Conservation (phyloP, 35 echinoderm and acorn worm species). For the Eucidaris tribuloides region DNA sequence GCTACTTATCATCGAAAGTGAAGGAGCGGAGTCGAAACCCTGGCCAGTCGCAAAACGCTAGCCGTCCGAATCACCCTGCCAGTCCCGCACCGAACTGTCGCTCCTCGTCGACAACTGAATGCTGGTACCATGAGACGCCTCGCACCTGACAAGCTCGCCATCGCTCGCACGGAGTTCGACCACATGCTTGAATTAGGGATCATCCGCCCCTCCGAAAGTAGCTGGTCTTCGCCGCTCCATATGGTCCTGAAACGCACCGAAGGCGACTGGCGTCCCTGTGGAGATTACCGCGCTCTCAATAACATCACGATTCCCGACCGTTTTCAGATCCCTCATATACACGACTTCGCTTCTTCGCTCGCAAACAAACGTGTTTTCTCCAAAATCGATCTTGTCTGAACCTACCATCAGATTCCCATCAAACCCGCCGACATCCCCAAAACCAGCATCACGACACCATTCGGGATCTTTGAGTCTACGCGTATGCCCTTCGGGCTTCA, state of each 20-base stretch:
- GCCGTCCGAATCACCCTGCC: no score
- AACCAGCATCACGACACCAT: constrained; percentile 47
- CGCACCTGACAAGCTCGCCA: constrained; percentile 7
- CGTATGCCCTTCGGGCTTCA: constrained; percentile 38
- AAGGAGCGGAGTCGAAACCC: no score
- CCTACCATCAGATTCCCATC: constrained; percentile 56
- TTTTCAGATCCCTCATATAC: constrained; percentile 52
- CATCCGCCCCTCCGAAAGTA: constrained; percentile 40
- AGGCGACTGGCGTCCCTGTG: no score
- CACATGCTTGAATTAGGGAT: constrained; percentile 60
- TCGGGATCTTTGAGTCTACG: constrained; percentile 26
- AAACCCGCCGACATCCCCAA: constrained; percentile 37
- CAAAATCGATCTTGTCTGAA: constrained; percentile 50
- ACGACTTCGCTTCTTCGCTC: constrained; percentile 44
- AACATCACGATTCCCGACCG: constrained; percentile 21
- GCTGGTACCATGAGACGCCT: no score
- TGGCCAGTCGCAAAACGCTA: no score
- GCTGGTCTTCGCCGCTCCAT: constrained; percentile 50
- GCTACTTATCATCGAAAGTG: no score
- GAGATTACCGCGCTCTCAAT: constrained; percentile 58
- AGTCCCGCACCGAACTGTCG: no score
- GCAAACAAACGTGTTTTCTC: constrained; percentile 16
- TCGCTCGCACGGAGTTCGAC: constrained; percentile 51
- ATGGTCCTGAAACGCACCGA: constrained; percentile 60
- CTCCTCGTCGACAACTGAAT: no score